Base-by-base conservation (phyloP, 2,888 invertebrate species). In the Acleris emargana region DNA sequence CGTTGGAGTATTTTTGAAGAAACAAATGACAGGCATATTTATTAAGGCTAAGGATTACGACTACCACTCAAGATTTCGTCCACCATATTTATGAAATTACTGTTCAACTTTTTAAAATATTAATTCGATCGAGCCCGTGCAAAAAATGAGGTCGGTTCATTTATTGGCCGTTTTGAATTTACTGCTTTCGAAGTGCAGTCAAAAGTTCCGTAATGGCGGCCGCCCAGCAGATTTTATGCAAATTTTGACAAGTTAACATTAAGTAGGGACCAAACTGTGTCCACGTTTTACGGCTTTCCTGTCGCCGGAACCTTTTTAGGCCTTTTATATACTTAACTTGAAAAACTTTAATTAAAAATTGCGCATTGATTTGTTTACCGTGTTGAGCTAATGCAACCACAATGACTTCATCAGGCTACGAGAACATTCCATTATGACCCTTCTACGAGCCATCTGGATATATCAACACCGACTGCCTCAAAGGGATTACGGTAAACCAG, bases 161-260 rank as follows among this genome's bases (percentile, higher is more conserved):
- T 90, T 88, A 88, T 88, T 74, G 84, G 79, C 83, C 79, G 82
- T 90, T 88, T 79, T 77, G 85, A 87, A 88, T 88, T 89, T 87
- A 91, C 88, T 83, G 80, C 87, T 88, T 86, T 87, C 80, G 80
- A 84, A 87, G 85, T 82, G 83, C 79, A 81, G 79, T 78, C 81
- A 80, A 84, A 89, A 90, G 84, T 89, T 90, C 84, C 51, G 78
- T 82, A 79, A 79, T 76, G 79, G 78, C 78, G 79, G 79, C 75
- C 73, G 72, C 76, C 75, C 82, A 79, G 79, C 80, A 78, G 83
- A 83, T 87, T 89, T 91, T 89, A 91, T 91, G 91, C 86, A 91
- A 90, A 90, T 91, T 81, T 72, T 76, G 77, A 73, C 77, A 83
- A 81, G 76, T 82, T 82, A 80, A 78, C 80, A 80, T 86, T 85